Percentiles rank a stretch among this genome's conserved stretches.
Conservation (phyloP, 2,113 vertebrate genomes). For the Thoracochromis brauschi region DNA sequence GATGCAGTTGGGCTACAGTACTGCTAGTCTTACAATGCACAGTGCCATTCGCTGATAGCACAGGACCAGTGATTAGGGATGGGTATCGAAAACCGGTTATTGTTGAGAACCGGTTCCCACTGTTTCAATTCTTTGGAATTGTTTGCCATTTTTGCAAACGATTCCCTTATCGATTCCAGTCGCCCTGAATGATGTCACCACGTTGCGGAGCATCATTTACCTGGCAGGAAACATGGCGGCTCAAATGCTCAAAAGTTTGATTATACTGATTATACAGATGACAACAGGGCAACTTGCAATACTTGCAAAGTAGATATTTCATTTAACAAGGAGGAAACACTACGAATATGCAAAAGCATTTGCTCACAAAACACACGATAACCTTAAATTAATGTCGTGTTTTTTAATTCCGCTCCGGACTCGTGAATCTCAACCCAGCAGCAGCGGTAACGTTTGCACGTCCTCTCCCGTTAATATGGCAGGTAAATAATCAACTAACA, state of each 20-base stretch:
- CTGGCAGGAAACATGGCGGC: not conserved
- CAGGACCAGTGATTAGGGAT: not conserved
- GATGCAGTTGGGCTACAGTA: not conserved
- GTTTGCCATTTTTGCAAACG: not conserved
- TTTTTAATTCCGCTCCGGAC: not conserved
- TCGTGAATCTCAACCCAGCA: not conserved
- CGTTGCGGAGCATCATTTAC: not conserved
- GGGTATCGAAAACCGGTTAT: rapidly evolving
- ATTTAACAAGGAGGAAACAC: not conserved
- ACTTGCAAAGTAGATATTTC: not conserved
- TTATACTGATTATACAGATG: not conserved
- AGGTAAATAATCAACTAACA: not conserved
- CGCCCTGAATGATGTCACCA: rapidly evolving
- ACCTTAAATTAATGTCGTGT: not conserved
- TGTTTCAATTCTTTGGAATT: not conserved
- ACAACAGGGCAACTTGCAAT: not conserved
- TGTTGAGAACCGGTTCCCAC: not conserved
- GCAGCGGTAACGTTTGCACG: rapidly evolving
- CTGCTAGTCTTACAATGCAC: not conserved
- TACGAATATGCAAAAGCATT: not conserved
- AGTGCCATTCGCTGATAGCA: not conserved
- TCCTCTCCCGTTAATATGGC: rapidly evolving
- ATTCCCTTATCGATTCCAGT: not conserved
- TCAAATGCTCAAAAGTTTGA: rapidly evolving
- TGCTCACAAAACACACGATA: rapidly evolving